These are phyloP conservation scores for Ischnura elegans DNA, from an alignment of 2,888 invertebrate genomes.

Conservation along the genomic window DNA sequence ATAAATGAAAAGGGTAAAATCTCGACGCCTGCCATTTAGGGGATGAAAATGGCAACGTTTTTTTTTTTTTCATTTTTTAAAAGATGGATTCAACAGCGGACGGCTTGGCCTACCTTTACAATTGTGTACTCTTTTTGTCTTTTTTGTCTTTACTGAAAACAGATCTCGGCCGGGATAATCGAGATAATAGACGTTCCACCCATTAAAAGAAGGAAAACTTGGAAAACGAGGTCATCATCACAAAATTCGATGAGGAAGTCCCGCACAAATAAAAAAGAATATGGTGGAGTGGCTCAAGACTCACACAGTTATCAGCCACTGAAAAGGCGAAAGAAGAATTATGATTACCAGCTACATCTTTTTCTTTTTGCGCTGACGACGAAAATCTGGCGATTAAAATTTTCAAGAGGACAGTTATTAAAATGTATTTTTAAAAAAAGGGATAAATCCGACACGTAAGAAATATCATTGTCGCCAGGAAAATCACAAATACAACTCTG, in stretches of 20 bases:
- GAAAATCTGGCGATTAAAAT: too few species aligned
- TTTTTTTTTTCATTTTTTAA: not conserved
- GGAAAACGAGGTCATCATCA: not conserved
- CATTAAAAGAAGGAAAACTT: not conserved
- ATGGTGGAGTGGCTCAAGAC: not conserved
- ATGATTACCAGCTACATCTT: too few species aligned
- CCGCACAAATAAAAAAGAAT: not conserved
- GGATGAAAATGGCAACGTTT: not conserved
- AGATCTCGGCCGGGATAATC: not conserved
- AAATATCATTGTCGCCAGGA: too few species aligned
- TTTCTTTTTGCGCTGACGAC: too few species aligned
- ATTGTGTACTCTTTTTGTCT: not conserved
- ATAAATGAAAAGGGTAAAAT: not conserved
- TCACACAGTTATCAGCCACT: not conserved
- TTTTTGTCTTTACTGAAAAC: not conserved
- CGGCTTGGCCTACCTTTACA: not conserved
- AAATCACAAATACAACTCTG: too few species aligned
- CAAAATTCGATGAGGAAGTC: not conserved
- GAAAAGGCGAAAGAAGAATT: too few species aligned
- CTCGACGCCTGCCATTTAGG: not conserved
- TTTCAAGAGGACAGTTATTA: too few species aligned
- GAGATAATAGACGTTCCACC: not conserved
- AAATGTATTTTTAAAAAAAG: too few species aligned
- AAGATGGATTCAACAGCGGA: not conserved
- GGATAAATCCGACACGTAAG: too few species aligned